These are phyloP conservation scores for Hassar affinis DNA, from an alignment of 2,113 vertebrate species.

Conservation along the genomic window DNA sequence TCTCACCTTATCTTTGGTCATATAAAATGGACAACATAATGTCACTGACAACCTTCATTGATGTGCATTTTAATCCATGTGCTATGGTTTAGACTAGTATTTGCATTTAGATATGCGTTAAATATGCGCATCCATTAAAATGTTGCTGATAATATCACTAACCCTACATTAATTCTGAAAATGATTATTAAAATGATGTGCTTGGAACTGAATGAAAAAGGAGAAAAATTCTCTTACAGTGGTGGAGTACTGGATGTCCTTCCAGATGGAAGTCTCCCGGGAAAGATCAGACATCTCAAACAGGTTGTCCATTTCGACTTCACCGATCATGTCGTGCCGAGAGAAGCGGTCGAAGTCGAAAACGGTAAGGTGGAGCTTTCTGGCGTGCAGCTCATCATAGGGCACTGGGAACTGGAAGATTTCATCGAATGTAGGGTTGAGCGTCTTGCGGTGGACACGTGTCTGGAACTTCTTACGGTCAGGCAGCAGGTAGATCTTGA, in stretches of 20 bases:
- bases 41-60: neutral
- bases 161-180: neutral
- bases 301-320: slow-evolving; percentile 95
- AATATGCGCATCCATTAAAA: neutral
- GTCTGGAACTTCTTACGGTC: slow-evolving; percentile 89
- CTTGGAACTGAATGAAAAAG: neutral
- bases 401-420: slow-evolving; percentile 87
- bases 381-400: slow-evolving; percentile 84
- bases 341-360: slow-evolving; percentile 99
- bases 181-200: too few relatives aligned
- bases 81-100: too few relatives aligned
- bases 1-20: neutral
- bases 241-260: slow-evolving; percentile 83
- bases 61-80: neutral
- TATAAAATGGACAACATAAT: neutral
- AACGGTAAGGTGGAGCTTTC: slow-evolving; percentile 94
- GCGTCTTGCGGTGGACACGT: slow-evolving; percentile 84
- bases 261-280: slow-evolving; percentile 92
- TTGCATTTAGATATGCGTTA: neutral
- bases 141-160: neutral
- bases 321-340: slow-evolving; percentile 96
- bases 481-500: slow-evolving; percentile 87
- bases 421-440: slow-evolving; percentile 85
- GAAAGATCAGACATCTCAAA: slow-evolving; percentile 93
- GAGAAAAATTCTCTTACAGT: slow-evolving; percentile 61